Evolutionary conservation across 2,113 vertebrate species (phyloP).

Genomic region (Brachirus orientalis): DNA sequence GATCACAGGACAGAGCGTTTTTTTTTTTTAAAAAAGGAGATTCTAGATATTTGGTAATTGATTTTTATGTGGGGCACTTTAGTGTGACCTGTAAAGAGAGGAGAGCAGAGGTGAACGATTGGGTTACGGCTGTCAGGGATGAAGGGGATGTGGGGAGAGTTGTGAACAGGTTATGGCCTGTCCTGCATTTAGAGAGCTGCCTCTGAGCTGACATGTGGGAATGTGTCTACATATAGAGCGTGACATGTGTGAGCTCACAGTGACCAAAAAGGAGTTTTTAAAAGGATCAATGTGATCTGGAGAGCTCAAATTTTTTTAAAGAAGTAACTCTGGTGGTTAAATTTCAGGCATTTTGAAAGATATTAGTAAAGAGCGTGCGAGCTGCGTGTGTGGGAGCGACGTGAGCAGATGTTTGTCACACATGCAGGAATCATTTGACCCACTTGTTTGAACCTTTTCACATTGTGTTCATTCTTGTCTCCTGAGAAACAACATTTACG

Average conservation of each 20-base stretch:
- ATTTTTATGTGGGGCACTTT: constrained; percentile 35
- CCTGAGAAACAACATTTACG: no score
- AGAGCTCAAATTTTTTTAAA: background rate
- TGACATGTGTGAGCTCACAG: constrained; percentile 35
- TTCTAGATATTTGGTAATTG: background rate
- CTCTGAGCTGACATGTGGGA: constrained; percentile 63
- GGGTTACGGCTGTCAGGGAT: constrained; percentile 28
- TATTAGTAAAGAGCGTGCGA: no score
- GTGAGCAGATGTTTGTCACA: no score
- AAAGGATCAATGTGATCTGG: background rate
- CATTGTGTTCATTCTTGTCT: no score
- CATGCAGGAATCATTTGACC: no score
- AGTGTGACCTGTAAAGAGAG: constrained; percentile 13
- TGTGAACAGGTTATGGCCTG: constrained; percentile 68
- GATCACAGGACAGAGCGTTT: constrained; percentile 5
- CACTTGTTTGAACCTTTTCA: no score
- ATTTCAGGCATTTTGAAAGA: no score
- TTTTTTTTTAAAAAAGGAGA: background rate
- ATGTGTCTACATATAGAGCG: constrained; percentile 57
- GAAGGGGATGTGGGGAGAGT: constrained; percentile 22
- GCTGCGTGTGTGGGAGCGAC: no score
- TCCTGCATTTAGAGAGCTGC: constrained; percentile 44
- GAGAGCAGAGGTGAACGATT: constrained; percentile 21
- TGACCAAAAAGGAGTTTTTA: background rate
- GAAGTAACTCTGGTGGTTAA: background rate